Conservation (phyloP, 2,113 vertebrate genomes). For the Bostrychus sinensis region DNA sequence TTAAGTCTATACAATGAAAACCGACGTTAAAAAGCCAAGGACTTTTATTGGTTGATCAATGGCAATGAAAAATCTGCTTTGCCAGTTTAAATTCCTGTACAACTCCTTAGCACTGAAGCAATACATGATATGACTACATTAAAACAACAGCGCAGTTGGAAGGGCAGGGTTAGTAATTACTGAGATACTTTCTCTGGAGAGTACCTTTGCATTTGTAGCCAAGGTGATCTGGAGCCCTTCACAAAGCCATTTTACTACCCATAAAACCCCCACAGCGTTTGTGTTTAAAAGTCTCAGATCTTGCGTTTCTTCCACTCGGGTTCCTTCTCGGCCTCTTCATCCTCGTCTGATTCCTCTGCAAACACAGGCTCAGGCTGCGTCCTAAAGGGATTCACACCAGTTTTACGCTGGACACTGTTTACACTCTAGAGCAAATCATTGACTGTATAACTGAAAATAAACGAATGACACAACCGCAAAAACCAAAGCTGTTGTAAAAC, state of each 20-base stretch:
- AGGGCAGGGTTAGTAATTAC: conserved; percentile 12
- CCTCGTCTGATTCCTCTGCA: conserved; percentile 90
- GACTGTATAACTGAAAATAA: conserved; percentile 1
- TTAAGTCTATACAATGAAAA: conserved; percentile 42
- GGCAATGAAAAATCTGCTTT: conserved; percentile 22
- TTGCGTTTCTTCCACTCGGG: conserved; percentile 99
- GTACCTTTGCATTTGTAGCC: not conserved
- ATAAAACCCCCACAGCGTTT: not conserved
- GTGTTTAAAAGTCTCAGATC: conserved; percentile 80
- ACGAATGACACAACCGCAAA: conserved; percentile 22
- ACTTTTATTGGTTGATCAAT: conserved; percentile 30
- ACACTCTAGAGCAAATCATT: not conserved
- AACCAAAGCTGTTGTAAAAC: not conserved
- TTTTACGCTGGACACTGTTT: not conserved
- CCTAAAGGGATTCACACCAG: conserved; percentile 74
- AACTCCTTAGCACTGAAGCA: conserved; percentile 9
- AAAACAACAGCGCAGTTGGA: not conserved
- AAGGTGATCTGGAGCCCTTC: not conserved
- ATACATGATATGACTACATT: conserved; percentile 7
- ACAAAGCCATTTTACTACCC: conserved; percentile 3
- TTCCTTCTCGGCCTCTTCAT: conserved; percentile 91
- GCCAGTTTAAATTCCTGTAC: conserved; percentile 8
- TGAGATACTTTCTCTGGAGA: not conserved
- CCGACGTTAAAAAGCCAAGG: conserved; percentile 33
- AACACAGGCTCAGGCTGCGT: conserved; percentile 94